Percentiles rank a stretch among this genome's conserved stretches.
Conservation (phyloP, 2,797 vertebrate species). For the Carcharodon carcharias region DNA sequence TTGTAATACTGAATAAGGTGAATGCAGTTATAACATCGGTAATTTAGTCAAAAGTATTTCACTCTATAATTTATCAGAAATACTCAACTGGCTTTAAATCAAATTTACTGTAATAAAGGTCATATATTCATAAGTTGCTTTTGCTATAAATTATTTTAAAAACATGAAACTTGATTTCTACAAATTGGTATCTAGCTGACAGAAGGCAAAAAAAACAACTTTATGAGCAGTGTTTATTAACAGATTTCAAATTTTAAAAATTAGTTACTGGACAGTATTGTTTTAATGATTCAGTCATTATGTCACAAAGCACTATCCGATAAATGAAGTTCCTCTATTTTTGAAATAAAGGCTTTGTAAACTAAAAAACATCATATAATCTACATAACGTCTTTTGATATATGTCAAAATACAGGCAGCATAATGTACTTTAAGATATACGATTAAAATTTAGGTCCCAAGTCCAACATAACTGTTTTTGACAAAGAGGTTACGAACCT, state of each 20-base stretch:
- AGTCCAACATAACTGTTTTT: neutral
- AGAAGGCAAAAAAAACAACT: neutral
- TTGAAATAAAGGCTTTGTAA: neutral
- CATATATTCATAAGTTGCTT: neutral
- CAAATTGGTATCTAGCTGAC: neutral
- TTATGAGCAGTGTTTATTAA: neutral
- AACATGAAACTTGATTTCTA: neutral
- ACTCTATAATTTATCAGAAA: neutral
- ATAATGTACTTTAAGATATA: neutral
- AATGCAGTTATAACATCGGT: neutral
- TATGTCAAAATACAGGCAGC: neutral
- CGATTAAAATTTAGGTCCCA: neutral
- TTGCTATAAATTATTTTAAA: constrained; percentile 40
- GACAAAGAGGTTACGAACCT: neutral
- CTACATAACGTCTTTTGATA: no score
- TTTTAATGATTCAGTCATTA: neutral
- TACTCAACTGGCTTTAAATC: neutral
- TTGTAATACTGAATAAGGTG: neutral
- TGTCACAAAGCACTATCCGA: neutral
- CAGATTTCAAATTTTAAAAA: constrained; percentile 14
- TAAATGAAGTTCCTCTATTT: neutral
- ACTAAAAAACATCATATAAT: neutral
- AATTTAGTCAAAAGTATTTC: neutral
- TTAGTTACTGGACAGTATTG: neutral
- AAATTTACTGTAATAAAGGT: neutral